phyloP scores from a whole-genome alignment of 2,797 vertebrate species.

The Chelidonichthys spinosus region DNA sequence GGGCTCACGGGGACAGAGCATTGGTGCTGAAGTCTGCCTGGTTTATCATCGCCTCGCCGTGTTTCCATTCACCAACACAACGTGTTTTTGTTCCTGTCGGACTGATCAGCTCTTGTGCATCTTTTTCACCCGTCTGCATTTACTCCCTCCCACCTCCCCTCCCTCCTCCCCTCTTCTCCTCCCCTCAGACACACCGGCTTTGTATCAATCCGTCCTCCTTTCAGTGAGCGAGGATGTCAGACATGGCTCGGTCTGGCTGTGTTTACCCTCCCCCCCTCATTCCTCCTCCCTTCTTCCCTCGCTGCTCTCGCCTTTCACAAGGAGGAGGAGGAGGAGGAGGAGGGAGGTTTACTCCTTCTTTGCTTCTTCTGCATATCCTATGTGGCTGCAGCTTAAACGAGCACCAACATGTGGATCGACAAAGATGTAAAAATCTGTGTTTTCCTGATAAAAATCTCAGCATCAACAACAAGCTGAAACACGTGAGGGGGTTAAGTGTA shows the following conservation, averaged over 20 bases:
- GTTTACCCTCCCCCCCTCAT: constrained; percentile 79
- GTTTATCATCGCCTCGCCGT: constrained; percentile 72
- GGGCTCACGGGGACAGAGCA: constrained; percentile 61
- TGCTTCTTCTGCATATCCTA: constrained; percentile 29
- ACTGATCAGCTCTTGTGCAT: constrained; percentile 77
- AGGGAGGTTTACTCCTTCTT: constrained; percentile 28
- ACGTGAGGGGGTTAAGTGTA: constrained; percentile 45
- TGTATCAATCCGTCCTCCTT: constrained; percentile 71
- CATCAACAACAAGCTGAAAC: constrained; percentile 28
- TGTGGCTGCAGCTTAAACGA: constrained; percentile 46
- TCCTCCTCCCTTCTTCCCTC: constrained; percentile 66
- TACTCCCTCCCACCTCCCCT: constrained; percentile 53
- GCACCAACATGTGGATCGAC: constrained; percentile 16
- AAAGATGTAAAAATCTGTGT: constrained; percentile 3
- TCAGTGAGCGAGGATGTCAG: constrained; percentile 76
- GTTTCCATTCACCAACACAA: constrained; percentile 77
- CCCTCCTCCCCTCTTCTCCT: constrained; percentile 45
- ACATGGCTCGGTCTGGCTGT: constrained; percentile 79
- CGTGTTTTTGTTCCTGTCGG: constrained; percentile 74
- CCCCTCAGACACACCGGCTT: constrained; percentile 56
- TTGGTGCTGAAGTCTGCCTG: constrained; percentile 71
- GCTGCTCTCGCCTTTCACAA: constrained; percentile 59
- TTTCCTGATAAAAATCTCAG: constrained; percentile 18
- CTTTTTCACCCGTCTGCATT: constrained; percentile 62
- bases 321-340: constrained; percentile 43